Evolutionary conservation across 2,888 invertebrate genomes (phyloP).

Genomic region (Seira musarum): DNA sequence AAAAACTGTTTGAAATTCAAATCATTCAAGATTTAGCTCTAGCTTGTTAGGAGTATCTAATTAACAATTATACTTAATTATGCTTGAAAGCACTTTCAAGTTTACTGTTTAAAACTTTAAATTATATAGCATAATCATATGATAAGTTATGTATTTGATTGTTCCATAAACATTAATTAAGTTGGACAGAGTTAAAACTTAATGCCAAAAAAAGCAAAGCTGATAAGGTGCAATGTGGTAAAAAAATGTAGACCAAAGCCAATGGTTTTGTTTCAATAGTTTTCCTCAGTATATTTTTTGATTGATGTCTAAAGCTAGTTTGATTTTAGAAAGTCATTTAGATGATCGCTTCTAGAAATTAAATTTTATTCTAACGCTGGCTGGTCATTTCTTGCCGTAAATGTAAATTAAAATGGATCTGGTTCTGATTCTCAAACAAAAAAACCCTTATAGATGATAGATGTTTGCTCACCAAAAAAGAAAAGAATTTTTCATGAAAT

Average conservation of each 20-base stretch:
- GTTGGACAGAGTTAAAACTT: not conserved
- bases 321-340: not conserved
- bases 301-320: too few species aligned
- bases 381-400: not conserved
- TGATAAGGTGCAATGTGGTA: constrained; percentile 48
- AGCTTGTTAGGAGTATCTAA: too few species aligned
- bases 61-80: too few species aligned
- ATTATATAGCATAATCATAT: too few species aligned
- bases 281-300: not conserved
- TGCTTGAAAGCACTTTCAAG: too few species aligned
- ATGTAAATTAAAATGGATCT: not conserved
- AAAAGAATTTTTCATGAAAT: too few species aligned
- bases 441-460: too few species aligned
- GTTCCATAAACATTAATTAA: not conserved
- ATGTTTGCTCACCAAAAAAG: too few species aligned
- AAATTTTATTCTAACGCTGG: too few species aligned
- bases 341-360: not conserved
- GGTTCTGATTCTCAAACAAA: not conserved
- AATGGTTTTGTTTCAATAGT: constrained; percentile 2
- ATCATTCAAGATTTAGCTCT: too few species aligned
- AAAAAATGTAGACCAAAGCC: constrained; percentile 39
- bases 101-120: too few species aligned
- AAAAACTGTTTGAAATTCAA: too few species aligned
- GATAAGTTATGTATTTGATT: not conserved
- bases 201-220: constrained; percentile 24